Percentiles rank a stretch among this genome's conserved stretches.
Conservation (phyloP, 2,797 vertebrate species). For the Stomatorhinus walkeri region DNA sequence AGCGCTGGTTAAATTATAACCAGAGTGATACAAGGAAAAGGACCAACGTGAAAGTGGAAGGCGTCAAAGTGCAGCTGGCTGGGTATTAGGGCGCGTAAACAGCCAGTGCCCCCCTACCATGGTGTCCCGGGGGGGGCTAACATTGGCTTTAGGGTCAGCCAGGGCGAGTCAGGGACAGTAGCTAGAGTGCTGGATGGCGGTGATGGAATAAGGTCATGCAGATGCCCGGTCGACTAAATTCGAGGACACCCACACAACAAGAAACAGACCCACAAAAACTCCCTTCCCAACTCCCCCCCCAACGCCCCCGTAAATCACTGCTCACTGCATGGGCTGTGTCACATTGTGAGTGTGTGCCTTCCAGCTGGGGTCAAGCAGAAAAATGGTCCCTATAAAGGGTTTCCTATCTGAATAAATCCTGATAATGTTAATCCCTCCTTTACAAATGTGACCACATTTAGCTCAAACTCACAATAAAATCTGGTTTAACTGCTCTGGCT, state of each 20-base stretch:
- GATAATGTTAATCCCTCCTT: not conserved
- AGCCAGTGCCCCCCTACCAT: not conserved
- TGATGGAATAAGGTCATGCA: not conserved
- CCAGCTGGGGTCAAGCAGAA: not conserved
- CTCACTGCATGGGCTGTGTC: not conserved
- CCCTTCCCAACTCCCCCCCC: too few species aligned
- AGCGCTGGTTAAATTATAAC: not conserved
- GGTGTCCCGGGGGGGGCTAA: not conserved
- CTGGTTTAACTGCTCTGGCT: not conserved
- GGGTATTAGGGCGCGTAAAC: not conserved
- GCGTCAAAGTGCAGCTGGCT: not conserved
- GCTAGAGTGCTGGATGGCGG: not conserved
- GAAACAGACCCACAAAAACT: not conserved
- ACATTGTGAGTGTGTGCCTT: not conserved
- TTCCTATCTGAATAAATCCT: not conserved
- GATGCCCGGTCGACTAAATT: not conserved
- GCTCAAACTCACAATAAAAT: not conserved
- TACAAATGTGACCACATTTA: not conserved
- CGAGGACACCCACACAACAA: not conserved
- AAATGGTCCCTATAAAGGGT: not conserved
- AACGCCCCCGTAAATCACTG: not conserved
- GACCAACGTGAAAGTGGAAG: not conserved
- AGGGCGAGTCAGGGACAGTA: not conserved
- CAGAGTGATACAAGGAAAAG: not conserved
- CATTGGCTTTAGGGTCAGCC: not conserved